Conservation (phyloP, 2,888 invertebrate species). For the Acanthacorydalis orientalis region DNA sequence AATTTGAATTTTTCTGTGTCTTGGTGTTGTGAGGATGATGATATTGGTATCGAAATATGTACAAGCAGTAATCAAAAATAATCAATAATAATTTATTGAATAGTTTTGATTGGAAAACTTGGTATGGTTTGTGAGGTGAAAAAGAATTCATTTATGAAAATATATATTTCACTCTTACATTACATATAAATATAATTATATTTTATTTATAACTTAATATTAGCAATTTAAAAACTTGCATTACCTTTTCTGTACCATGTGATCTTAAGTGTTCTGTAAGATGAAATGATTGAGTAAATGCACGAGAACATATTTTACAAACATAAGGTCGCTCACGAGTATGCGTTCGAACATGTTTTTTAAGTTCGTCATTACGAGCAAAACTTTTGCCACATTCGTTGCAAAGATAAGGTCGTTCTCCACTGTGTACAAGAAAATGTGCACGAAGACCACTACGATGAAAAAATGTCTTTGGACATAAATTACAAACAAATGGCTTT, state of each 20-base stretch:
- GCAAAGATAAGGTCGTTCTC: conserved; percentile 17
- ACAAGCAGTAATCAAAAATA: no score
- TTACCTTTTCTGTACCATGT: conserved; percentile 11
- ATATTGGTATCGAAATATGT: no score
- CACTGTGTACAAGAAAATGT: conserved; percentile 19
- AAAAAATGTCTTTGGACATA: conserved; percentile 18
- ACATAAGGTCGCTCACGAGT: conserved; percentile 17
- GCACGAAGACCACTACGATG: conserved; percentile 18
- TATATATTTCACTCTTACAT: neutral
- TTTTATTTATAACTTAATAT: no score
- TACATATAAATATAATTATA: no score
- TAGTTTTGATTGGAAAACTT: no score
- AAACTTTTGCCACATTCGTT: conserved; percentile 17
- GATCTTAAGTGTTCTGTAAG: conserved; percentile 12
- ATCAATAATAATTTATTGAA: no score
- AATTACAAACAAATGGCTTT: conserved; percentile 16
- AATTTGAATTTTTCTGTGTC: neutral
- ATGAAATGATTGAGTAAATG: conserved; percentile 14
- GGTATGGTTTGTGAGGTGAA: no score
- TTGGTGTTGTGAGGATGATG: no score
- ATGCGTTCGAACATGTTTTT: conserved; percentile 16
- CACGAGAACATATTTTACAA: conserved; percentile 14
- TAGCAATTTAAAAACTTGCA: neutral
- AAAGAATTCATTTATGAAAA: no score
- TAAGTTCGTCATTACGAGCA: conserved; percentile 16